Base-by-base conservation (phyloP, 1,140 invertebrate genomes). In the Zaprionus davidi region DNA sequence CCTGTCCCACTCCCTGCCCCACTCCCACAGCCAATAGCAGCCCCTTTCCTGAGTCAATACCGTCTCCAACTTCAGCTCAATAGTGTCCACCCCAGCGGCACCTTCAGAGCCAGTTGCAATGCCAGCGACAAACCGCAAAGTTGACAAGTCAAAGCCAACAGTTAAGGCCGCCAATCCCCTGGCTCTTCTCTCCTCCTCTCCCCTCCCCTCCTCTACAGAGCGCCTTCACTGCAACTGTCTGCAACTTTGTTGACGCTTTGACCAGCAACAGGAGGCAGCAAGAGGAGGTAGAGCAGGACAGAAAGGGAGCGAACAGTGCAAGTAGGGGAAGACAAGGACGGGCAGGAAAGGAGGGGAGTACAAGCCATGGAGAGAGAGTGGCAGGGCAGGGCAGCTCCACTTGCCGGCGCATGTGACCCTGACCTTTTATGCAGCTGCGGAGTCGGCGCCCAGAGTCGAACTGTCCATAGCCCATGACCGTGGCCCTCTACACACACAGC, bases 361-460 rank as follows among this genome's bases (percentile, higher is more conserved):
- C 5, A 17, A n/a, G 0, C 46, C 11, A 20, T 7, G 2, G 7
- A n/a, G n/a, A n/a, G n/a, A 1, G 41, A 11, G 26, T n/a, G n/a
- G 3, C 7, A 1, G 41, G 2, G n/a, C 15, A 41, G n/a, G 15
- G 15, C n/a, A 46, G 41, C 41, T n/a, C 6, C 31, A 11, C 3
- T 44, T 55, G 63, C 58, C 70, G 67, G 68, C 71, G 58, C 62
- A 44, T 73, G 76, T 86, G 83, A 51, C 83, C 83, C 26, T 87
- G 83, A 87, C 83, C 83, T 87, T 85, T 86, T 88, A 69, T 88
- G 84, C 77, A 80, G 84, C 71, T 69, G 72, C 71, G 83, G 74
- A 87, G 83, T 87, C 83, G 83, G 84, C 83, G 83, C 83, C 70
- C 70, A 87, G 77, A 41, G n/a, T 46, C 41, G 2, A 87, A 82